These are phyloP conservation scores for Stenotaenia linearis DNA, from an alignment of 2,888 invertebrate genomes.

Conservation along the genomic window DNA sequence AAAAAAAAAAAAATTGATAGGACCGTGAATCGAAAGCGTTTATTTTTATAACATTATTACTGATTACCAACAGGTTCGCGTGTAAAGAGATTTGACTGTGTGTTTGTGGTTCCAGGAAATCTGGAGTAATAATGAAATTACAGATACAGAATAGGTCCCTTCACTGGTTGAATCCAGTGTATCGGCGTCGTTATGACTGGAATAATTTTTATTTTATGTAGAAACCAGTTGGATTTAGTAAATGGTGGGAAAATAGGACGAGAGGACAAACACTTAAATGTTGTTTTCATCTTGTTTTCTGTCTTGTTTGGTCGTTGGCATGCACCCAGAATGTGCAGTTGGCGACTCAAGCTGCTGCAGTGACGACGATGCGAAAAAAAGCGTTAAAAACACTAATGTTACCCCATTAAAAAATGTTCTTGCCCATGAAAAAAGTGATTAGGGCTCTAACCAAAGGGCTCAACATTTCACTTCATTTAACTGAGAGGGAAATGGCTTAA, in stretches of 20 bases:
- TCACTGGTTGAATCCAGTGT: slow-evolving; percentile 5
- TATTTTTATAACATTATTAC: not conserved
- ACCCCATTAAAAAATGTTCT: not conserved
- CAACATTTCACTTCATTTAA: not conserved
- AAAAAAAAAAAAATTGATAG: not conserved
- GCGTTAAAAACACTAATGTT: not conserved
- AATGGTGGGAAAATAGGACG: not conserved
- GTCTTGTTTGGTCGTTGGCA: slow-evolving; percentile 13
- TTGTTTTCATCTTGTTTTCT: slow-evolving; percentile 14
- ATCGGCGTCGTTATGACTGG: not conserved
- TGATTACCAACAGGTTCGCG: not conserved
- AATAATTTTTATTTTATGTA: not conserved
- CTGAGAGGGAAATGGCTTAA: slow-evolving; percentile 12
- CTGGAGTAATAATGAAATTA: not conserved
- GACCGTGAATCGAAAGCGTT: not conserved
- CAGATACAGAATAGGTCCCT: not conserved
- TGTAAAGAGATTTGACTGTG: not conserved
- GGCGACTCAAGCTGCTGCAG: not conserved
- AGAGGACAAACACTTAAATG: not conserved
- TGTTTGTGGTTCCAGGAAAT: not conserved
- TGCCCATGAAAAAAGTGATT: not conserved
- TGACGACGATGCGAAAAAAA: not conserved
- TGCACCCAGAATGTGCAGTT: not conserved
- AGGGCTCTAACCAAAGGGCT: not conserved
- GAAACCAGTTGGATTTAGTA: not conserved